phyloP scores from a whole-genome alignment of 2,113 vertebrate species.

The Microtus ochrogaster region DNA sequence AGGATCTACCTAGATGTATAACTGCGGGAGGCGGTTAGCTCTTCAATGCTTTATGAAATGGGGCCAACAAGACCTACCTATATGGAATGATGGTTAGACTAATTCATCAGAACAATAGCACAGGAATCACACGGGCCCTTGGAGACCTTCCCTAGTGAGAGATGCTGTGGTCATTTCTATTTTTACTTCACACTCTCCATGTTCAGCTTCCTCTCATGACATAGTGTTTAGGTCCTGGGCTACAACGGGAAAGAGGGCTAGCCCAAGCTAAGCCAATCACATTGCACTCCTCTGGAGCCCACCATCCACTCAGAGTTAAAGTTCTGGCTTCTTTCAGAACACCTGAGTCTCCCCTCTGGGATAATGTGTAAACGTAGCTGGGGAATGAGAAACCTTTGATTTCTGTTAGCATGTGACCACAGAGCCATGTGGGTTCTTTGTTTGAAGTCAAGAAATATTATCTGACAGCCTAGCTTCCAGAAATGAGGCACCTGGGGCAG shows the following conservation, averaged over 20 bases:
- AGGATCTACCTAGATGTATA: neutral
- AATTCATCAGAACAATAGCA: neutral
- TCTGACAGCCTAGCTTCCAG: neutral
- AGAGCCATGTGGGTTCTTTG: neutral
- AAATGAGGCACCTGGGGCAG: neutral
- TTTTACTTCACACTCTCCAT: neutral
- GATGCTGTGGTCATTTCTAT: neutral
- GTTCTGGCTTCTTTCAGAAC: neutral
- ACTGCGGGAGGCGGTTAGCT: neutral
- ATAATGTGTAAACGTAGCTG: neutral
- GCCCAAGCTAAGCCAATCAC: neutral
- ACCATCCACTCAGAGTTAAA: neutral
- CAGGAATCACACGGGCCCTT: neutral
- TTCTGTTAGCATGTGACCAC: neutral
- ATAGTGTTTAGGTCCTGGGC: neutral
- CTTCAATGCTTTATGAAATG: neutral
- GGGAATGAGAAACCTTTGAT: neutral
- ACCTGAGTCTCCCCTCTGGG: neutral
- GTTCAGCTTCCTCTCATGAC: neutral
- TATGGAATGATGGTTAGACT: neutral
- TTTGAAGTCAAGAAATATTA: neutral
- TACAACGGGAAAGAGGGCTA: neutral
- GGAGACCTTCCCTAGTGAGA: neutral
- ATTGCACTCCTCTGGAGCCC: neutral
- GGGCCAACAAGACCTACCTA: neutral